Evolutionary conservation across 2,888 invertebrate species (phyloP), one percentile per base, ranked within the genome.

Genomic region (Neoscelio sp.): DNA sequence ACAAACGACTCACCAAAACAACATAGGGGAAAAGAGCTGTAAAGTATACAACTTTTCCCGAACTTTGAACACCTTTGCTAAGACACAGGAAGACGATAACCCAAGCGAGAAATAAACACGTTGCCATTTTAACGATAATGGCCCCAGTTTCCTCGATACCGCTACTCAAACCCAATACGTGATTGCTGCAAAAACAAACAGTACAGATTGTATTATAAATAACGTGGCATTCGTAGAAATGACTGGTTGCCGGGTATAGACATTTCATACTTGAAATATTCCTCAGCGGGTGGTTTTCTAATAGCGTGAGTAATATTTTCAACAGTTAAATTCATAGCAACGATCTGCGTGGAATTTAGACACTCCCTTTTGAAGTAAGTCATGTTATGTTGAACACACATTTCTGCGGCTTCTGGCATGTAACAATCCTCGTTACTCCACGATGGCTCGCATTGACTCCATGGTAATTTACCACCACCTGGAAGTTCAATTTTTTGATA

Each of bases 11-110:
- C 15, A 95, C 94, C 84, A 95, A 90, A 13, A 95, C 95, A 50
- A 95, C 93, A 86, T 95, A 95, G 2, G 95, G 95, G 84, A 95
- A 95, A 8, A 95, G 91, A 10, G 95, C 95, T 17, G 95, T 95
- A 85, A 95, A 95, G 87, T 95, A 95, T 13, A 95, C 95, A 64
- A 95, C 95, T 92, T 96, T 96, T 83, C 96, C 96, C 13, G 95
- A 95, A 74, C 95, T 95, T 89, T 95, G 95, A 7, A 96, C 95
- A 23, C 95, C 95, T 91, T 95, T 95, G 90, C 95, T 95, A 38
- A 96, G 92, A 85, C 95, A 95, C 42, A 95, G 91, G 86, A 95
- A 95, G 15, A 95, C 95, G 80, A 95, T 95, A 60, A 94, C 87
- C 96, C 96, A 97, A 65, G 96, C 95, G 60, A 94, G 91, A 1